Percentiles rank a stretch among this genome's conserved stretches.
These are phyloP conservation scores for Anolis sagrei DNA, from an alignment of 2,113 vertebrate species.

Conservation along the genomic window DNA sequence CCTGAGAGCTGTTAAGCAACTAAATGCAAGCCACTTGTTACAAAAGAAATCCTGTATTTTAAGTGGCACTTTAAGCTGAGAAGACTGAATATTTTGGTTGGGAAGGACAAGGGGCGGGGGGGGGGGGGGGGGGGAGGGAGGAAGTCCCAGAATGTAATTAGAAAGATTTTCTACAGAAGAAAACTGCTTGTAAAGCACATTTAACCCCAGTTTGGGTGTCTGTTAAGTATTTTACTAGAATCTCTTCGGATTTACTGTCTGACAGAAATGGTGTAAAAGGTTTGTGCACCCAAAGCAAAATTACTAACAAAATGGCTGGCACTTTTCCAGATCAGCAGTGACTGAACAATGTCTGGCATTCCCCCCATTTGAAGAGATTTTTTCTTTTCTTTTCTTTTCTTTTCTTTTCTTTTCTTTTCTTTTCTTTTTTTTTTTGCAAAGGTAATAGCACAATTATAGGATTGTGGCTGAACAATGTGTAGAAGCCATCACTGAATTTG, in stretches of 20 bases:
- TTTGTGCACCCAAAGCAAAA: conserved; percentile 33
- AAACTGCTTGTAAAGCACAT: conserved; percentile 14
- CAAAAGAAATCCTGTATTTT: neutral
- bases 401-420: neutral
- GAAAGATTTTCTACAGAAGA: neutral
- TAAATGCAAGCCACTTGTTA: conserved; percentile 6
- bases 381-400: neutral
- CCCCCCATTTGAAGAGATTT: neutral
- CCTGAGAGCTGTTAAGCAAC: conserved; percentile 4
- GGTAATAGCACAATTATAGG: neutral
- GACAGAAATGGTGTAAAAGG: conserved; percentile 3
- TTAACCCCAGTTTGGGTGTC: conserved; percentile 13
- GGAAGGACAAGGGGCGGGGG: no score
- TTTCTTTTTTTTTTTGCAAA: neutral
- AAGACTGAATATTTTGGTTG: neutral
- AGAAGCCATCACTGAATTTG: neutral
- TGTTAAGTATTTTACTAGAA: conserved; percentile 24
- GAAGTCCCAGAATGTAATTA: conserved; percentile 7
- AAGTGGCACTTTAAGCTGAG: conserved; percentile 9
- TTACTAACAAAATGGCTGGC: neutral
- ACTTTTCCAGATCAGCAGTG: neutral
- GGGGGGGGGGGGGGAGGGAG: no score
- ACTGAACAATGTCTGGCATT: conserved; percentile 8
- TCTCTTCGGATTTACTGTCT: conserved; percentile 8
- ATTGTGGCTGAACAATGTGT: neutral